Conservation (phyloP, 2,113 vertebrate species). For the Lepisosteus osseus region DNA sequence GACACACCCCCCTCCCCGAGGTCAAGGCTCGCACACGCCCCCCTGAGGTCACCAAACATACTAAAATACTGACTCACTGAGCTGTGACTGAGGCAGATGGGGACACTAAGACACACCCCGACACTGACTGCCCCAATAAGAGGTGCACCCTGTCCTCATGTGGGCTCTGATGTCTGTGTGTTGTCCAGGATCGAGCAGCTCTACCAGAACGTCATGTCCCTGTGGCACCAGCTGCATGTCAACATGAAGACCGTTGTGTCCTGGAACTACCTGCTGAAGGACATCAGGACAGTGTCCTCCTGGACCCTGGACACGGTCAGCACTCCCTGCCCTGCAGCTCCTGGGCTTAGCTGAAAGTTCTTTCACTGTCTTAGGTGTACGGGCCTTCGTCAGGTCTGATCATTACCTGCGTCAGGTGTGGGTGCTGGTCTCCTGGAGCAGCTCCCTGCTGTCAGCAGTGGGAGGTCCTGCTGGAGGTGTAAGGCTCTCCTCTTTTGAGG, state of each 20-base stretch:
- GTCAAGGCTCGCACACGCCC: too few relatives aligned
- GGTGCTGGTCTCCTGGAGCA: too few relatives aligned
- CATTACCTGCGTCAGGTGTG: background rate
- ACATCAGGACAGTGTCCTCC: slow-evolving; percentile 75
- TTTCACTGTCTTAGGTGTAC: background rate
- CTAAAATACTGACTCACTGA: background rate
- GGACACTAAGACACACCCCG: background rate
- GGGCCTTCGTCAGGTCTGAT: background rate
- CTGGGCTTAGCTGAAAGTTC: background rate
- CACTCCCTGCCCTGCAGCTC: background rate
- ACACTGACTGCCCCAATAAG: background rate
- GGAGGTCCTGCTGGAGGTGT: too few relatives aligned
- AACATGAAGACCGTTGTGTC: slow-evolving; percentile 96
- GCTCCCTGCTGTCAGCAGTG: too few relatives aligned
- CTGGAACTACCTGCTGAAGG: slow-evolving; percentile 91
- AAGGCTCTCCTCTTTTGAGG: too few relatives aligned
- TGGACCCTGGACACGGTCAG: slow-evolving; percentile 87
- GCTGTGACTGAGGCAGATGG: background rate
- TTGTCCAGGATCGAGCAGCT: slow-evolving; percentile 82
- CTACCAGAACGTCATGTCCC: slow-evolving; percentile 96
- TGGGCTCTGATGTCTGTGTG: slow-evolving; percentile 19
- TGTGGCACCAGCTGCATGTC: slow-evolving; percentile 94
- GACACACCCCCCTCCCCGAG: too few relatives aligned
- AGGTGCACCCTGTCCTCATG: background rate
- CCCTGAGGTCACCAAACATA: too few relatives aligned